Base-by-base conservation (phyloP, 2,888 invertebrate genomes). In the Leucoptera coffeella region DNA sequence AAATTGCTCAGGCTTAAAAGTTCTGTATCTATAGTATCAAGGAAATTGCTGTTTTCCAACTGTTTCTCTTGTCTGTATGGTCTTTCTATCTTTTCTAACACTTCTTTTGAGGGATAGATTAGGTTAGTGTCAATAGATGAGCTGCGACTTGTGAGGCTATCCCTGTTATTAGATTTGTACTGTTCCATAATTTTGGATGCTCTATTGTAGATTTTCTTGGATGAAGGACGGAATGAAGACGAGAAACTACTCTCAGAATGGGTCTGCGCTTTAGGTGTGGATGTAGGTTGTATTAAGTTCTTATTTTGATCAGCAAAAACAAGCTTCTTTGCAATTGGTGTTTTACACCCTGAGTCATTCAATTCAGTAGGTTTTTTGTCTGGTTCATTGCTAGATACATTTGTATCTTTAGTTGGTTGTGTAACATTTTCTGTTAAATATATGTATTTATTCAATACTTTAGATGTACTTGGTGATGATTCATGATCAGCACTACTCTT, bases 1-100 rank as follows among this genome's bases (percentile, higher is more conserved):
- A 83, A 58, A 39, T 82, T 78, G 22, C 78, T 75, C 31, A 84
- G 62, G 39, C 81, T 72, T 32, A 72, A 41, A 32, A 72, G 38
- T 34, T 67, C 71, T 12, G 65, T 62, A 30, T 69, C 65, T 30
- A 69, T 55, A 3, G 60, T 51, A 24, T 65, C 59, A 26, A 60
- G 39, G 14, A 44, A 40, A 26, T 53, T 60, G 34, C 45, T 46
- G 28, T 50, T 51, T 26, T 53, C 30, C 4, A 41, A 35, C 8
- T 8, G 17, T 10, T 40, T 47, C 1, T 55, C 53, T 22, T 37
- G 36, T 8, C 24, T 32, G 34, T 50, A 65, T 9, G 60, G 60
- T 39, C 57, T 57, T 48, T 62, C 57, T 0, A 64, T 61, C 48
- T 65, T 44, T 34, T 61, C 62, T 30, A 64, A 64, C 6, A 58